Base-by-base conservation (phyloP, 1,140 invertebrate genomes). In the Gonatopus flavifemur region DNA sequence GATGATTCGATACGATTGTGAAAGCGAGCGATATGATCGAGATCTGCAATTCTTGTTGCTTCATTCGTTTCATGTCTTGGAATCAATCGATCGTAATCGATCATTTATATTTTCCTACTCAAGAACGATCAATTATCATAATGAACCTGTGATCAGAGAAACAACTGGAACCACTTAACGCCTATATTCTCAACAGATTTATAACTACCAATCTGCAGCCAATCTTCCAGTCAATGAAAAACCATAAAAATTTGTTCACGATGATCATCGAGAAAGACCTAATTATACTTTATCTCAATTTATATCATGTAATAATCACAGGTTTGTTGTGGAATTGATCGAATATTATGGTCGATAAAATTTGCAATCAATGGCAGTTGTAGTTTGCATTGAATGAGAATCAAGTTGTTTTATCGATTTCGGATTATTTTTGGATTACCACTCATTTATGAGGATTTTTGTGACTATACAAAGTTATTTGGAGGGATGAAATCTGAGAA, bases 121-220 rank as follows among this genome's bases (percentile, higher is more conserved):
- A n/a, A n/a, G 22, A 4, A 6, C 20, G 20, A 40, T 28, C 33
- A 61, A 59, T 61, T 56, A 61, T 49, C 36, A n/a, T 20, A 20
- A 35, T 31, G 31, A 25, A 22, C 22, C 42, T 52, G 8, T 35
- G 42, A 52, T 51, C 42, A 36, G 47, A 50, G 47, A 64, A 62
- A 69, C 46, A 55, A 56, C 46, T 36, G 44, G 39, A 56, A 58
- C 42, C 57, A 60, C 59, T 69, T 70, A 69, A 48, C 65, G 66
- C 67, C 59, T 68, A 53, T 51, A 47, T 19, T 18, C 28, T 28
- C 15, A 2, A 41, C 32, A 50, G 25, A 52, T 45, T 55, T 52
- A 58, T 47, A n/a, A n/a, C 59, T 39, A 43, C 44, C 54, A 66
- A 67, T 67, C 57, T 58, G 36, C 40, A 41, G 13, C 50, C 53